Evolutionary conservation across 2,888 invertebrate species (phyloP), one percentile per base, ranked within the genome.

Genomic region (Oligia fasciuncula): DNA sequence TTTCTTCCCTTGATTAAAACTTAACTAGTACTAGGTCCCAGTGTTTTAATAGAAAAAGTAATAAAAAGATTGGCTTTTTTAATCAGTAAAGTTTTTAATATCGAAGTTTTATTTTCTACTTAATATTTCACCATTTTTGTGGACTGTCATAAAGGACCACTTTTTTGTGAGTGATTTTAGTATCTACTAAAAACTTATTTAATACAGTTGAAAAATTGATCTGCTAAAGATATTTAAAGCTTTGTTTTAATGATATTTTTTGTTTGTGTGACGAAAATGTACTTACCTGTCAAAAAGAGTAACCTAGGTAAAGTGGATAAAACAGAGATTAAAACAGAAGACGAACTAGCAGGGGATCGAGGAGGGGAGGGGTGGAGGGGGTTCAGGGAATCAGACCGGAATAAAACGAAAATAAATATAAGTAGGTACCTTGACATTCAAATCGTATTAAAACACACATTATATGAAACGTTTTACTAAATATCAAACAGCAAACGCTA

Each of bases 401-500:
- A 35, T 35, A 35, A 35, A 35, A 3, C 35, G 4, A 35, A 35
- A n/a, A 77, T 46, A n/a, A 77, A 60, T 46, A 1, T 35, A 23
- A 8, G 4, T 13, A 51, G 5, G 13, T 40, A 51, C 40, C 9
- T 14, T 57, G 46, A 76, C 40, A 74, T 79, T 76, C 29, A 75
- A 14, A 51, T 83, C 17, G 14, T 49, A 49, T 13, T 46, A 54
- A 9, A 49, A 54, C 5, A 40, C 57, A 66, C 57, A 51, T 40
- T 19, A 73, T 35, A 65, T 63, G 19, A 73, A 77, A 73, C 65
- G 63, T 67, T 63, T 40, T 49, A 63, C 35, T 57, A 23, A 40
- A 4, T 46, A 73, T 60, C 57, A 19, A 68, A 2, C 68, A 85
- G 76, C 85, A 85, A 87, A 80, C 83, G 76, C 79, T 81, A 74